These are phyloP conservation scores for Dichetophora obliterata DNA, from an alignment of 2,888 invertebrate genomes.

Conservation along the genomic window DNA sequence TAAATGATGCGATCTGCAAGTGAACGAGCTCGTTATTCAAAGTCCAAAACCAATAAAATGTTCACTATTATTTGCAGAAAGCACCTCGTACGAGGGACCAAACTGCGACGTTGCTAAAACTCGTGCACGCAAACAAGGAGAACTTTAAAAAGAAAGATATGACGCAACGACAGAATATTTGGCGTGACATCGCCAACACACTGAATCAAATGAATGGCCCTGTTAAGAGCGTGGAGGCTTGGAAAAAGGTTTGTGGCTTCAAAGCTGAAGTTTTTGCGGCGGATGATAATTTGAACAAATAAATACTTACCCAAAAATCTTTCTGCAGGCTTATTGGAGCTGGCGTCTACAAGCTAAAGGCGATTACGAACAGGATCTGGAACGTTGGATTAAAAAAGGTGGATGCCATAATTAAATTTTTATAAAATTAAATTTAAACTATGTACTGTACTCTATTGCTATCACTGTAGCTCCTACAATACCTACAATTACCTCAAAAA, in stretches of 20 bases:
- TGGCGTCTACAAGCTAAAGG: constrained; percentile 40
- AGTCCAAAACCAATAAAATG: too few species aligned
- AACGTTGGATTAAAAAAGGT: constrained; percentile 39
- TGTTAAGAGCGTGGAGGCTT: constrained; percentile 40
- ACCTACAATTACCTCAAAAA: background rate
- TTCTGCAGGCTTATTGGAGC: constrained; percentile 32
- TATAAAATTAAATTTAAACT: background rate
- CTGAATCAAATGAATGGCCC: constrained; percentile 42
- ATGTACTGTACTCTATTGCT: background rate
- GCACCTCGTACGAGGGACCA: constrained; percentile 41
- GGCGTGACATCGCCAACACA: constrained; percentile 40
- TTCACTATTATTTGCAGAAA: background rate
- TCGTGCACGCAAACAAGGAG: constrained; percentile 39
- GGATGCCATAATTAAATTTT: background rate
- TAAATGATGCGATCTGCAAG: too few species aligned
- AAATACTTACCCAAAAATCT: background rate
- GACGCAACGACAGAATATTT: constrained; percentile 34
- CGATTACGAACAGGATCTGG: constrained; percentile 35
- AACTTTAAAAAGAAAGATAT: constrained; percentile 36
- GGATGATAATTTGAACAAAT: background rate
- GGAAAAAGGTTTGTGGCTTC: constrained; percentile 38
- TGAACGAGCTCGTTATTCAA: too few species aligned
- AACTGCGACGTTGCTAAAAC: constrained; percentile 38
- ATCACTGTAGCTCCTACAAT: background rate
- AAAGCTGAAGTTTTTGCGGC: background rate